phyloP scores from a whole-genome alignment of 2,113 vertebrate genomes.

The Zonotrichia leucophrys region DNA sequence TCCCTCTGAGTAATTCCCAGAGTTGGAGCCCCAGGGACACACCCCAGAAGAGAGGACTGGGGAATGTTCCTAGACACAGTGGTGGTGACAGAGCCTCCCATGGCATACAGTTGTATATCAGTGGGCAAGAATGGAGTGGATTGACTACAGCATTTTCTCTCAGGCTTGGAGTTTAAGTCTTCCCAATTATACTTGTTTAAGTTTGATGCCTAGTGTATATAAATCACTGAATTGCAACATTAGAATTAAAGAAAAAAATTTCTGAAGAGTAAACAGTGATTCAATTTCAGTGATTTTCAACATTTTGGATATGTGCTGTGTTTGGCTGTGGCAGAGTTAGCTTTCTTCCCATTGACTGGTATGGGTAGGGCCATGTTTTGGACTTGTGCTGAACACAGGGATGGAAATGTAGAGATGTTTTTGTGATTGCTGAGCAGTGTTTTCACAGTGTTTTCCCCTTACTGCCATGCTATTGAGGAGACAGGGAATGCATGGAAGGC shows the following conservation, averaged over 20 bases:
- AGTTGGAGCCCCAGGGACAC: background rate
- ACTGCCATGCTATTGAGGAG: rapidly evolving
- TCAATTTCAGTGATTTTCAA: background rate
- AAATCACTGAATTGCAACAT: background rate
- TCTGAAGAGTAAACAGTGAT: background rate
- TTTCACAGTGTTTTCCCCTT: background rate
- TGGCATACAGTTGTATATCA: background rate
- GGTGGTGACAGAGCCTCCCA: background rate
- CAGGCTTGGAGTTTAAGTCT: background rate
- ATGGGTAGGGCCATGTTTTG: background rate
- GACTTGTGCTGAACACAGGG: background rate
- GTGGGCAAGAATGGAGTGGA: background rate
- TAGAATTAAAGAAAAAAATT: background rate
- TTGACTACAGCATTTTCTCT: background rate
- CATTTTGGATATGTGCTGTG: background rate
- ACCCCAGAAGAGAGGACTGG: background rate
- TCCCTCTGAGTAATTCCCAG: background rate
- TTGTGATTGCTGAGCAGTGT: background rate
- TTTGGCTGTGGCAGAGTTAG: background rate
- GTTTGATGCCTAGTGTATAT: background rate
- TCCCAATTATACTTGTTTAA: background rate
- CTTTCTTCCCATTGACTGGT: background rate
- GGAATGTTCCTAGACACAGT: background rate
- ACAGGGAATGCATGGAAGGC: background rate
- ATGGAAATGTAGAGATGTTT: background rate